Base-by-base conservation (phyloP, 1,140 invertebrate genomes). In the Eupeodes corollae region DNA sequence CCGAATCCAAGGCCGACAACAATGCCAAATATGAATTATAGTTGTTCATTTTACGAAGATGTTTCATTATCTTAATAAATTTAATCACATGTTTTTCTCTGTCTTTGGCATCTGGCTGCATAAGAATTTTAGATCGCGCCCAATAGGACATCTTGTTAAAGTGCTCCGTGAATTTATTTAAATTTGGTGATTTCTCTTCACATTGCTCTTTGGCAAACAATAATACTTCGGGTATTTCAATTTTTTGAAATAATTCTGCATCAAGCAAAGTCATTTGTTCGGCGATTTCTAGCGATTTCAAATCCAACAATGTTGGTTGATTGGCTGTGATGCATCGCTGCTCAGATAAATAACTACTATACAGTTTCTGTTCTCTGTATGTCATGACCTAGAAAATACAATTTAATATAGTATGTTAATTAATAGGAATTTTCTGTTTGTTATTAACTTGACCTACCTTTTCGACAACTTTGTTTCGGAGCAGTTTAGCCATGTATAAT, bases 91-190 rank as follows among this genome's bases (percentile, higher is more conserved):
- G 93, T 66, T 87, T 88, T 71, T 99, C 95, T n/a, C 95, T 77
- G 53, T 96, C 91, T 61, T 90, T 90, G 10, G 88, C 84, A 52
- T 93, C 88, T 51, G 85, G 78, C 51, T 86, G 81, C 53, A 83
- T 79, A 35, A 93, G 67, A 47, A 91, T 86, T 55, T 78, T 72
- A 15, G 85, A 84, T 42, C 91, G 73, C 15, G 88, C 88, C 96
- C 95, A 99, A 59, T 92, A 99, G 19, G 93, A 98, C 88, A 99
- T 96, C 72, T 98, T 98, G 69, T 99, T 99, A 67, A 99, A 99
- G 73, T 99, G 95, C 69, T 98, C 92, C 0, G 96, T 99, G 65
- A 99, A 99, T 52, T 85, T 77, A 13, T 91, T 96, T 32, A 99
- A 75, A 73, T 99, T 98, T 5, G 94, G 93, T 68, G 91, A 94